phyloP scores from a whole-genome alignment of 2,797 vertebrate species.

The Capromys pilorides region DNA sequence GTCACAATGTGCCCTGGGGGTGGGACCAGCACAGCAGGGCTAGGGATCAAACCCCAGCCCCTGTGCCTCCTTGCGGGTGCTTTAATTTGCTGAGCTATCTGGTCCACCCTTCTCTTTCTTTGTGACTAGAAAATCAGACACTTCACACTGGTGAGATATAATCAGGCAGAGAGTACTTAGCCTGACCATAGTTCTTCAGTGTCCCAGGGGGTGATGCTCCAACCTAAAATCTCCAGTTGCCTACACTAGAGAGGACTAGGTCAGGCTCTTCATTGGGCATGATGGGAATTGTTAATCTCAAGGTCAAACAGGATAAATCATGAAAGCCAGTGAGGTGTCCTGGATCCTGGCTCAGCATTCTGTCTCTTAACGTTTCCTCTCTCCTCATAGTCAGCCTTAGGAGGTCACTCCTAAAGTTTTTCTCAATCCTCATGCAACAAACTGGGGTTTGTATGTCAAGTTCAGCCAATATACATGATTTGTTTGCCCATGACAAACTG shows the following conservation, averaged over 20 bases:
- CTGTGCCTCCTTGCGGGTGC: too few relatives aligned
- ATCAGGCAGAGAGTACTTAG: constrained; percentile 6
- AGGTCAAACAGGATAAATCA: not conserved
- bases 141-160: not conserved
- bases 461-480: not conserved
- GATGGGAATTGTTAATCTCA: not conserved
- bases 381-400: not conserved
- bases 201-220: not conserved
- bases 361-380: constrained; percentile 7
- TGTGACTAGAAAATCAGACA: not conserved
- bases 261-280: not conserved
- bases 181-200: not conserved
- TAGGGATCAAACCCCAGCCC: too few relatives aligned
- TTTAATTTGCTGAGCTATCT: too few relatives aligned
- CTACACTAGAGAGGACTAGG: not conserved
- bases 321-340: constrained; percentile 35
- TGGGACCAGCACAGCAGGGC: too few relatives aligned
- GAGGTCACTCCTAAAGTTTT: constrained; percentile 25
- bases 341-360: not conserved
- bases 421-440: constrained; percentile 33
- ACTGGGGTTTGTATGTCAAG: constrained; percentile 20
- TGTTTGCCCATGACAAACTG: not conserved
- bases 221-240: not conserved
- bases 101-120: not conserved
- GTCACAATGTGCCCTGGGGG: too few relatives aligned